Percentiles rank a stretch among this genome's conserved stretches.
phyloP scores from a whole-genome alignment of 2,888 invertebrate genomes.

The Rugalucina vietnamica region DNA sequence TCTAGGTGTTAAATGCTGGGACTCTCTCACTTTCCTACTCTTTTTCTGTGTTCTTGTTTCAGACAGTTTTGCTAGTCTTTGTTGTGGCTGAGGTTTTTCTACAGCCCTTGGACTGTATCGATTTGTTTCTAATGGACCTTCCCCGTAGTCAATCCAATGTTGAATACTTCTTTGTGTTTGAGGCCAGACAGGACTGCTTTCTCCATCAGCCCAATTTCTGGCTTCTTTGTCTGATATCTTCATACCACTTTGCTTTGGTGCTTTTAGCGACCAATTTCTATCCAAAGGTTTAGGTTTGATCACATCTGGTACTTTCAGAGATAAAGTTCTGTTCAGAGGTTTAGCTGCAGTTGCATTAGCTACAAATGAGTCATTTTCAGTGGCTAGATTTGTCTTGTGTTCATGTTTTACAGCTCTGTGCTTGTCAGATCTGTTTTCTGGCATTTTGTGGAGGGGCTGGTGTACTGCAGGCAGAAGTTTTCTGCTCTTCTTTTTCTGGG shows the following conservation, averaged over 20 bases:
- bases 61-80: not conserved
- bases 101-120: not conserved
- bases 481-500: conserved; percentile 34
- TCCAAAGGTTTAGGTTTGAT: conserved; percentile 6
- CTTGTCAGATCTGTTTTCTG: conserved; percentile 5
- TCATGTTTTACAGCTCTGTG: not conserved
- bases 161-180: conserved; percentile 38
- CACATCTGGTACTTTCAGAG: not conserved
- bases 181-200: conserved; percentile 24
- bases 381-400: not conserved
- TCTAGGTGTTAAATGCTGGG: conserved; percentile 46
- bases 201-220: conserved; percentile 39
- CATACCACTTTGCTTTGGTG: not conserved
- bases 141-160: conserved; percentile 21
- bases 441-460: conserved; percentile 41
- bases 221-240: not conserved
- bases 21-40: not conserved
- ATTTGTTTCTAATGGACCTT: not conserved
- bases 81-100: not conserved
- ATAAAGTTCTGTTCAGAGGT: not conserved
- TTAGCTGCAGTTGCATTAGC: not conserved
- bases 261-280: no score
- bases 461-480: conserved; percentile 59
- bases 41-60: not conserved
- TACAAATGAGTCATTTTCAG: not conserved